phyloP scores from a whole-genome alignment of 2,113 vertebrate genomes.

The Salvelinus namaycush region DNA sequence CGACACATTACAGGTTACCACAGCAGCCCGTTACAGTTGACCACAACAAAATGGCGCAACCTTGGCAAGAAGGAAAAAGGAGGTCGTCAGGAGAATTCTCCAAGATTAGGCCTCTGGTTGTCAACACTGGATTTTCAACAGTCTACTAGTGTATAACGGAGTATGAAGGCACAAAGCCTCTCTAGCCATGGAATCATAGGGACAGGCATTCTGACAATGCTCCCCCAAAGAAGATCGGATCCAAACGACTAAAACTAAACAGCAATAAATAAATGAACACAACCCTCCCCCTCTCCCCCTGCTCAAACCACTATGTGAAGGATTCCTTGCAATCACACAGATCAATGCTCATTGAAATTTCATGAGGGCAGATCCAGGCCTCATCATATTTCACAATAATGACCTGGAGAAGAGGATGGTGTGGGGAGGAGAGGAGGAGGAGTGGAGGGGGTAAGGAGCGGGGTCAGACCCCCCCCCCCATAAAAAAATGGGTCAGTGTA shows the following conservation, averaged over 20 bases:
- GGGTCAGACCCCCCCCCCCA: not conserved
- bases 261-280: constrained; percentile 4
- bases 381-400: constrained; percentile 83
- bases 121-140: not conserved
- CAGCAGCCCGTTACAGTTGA: too few species aligned
- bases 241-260: not conserved
- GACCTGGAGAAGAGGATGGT: constrained; percentile 52
- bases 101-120: not conserved
- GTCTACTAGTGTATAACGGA: not conserved
- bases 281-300: constrained; percentile 28
- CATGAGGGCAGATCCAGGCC: constrained; percentile 71
- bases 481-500: not conserved
- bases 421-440: not conserved
- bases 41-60: not conserved
- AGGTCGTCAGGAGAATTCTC: not conserved
- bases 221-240: not conserved
- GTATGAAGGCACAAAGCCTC: too few species aligned
- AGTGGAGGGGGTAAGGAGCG: constrained; percentile 15
- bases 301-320: constrained; percentile 54
- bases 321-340: constrained; percentile 70
- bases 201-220: too few species aligned
- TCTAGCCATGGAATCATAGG: too few species aligned
- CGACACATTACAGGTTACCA: too few species aligned
- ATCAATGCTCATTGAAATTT: constrained; percentile 87
- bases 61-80: not conserved